These are phyloP conservation scores for Itoplectis maculator DNA, from an alignment of 2,888 invertebrate genomes.

Conservation along the genomic window DNA sequence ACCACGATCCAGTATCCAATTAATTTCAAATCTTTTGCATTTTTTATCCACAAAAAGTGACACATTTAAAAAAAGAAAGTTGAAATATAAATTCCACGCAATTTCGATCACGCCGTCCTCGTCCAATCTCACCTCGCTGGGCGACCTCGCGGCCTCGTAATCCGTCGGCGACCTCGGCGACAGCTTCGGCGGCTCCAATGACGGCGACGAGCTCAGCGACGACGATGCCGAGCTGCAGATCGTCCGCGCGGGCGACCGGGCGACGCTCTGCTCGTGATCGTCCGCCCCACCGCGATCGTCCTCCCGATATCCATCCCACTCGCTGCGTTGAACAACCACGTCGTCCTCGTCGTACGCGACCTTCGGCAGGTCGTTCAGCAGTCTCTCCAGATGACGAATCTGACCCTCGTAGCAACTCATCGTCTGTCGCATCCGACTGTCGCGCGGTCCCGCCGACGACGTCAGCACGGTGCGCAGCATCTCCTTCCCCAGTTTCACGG, in stretches of 20 bases:
- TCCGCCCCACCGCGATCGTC: not conserved
- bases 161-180: slow-evolving; percentile 72
- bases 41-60: no score
- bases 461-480: slow-evolving; percentile 65
- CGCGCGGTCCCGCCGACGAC: slow-evolving; percentile 31
- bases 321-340: slow-evolving; percentile 14
- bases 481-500: slow-evolving; percentile 71
- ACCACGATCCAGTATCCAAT: no score
- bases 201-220: slow-evolving; percentile 61
- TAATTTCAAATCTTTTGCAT: no score
- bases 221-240: slow-evolving; percentile 35
- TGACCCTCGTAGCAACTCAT: slow-evolving; percentile 76
- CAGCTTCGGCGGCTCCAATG: slow-evolving; percentile 76
- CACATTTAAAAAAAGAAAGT: no score
- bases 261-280: not conserved
- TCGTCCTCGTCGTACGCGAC: slow-evolving; percentile 56
- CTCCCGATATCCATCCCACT: slow-evolving; percentile 5
- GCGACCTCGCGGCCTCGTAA: slow-evolving; percentile 64
- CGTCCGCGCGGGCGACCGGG: slow-evolving; percentile 19
- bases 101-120: no score
- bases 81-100: no score
- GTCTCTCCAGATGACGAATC: slow-evolving; percentile 77
- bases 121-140: slow-evolving; percentile 64
- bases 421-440: slow-evolving; percentile 71
- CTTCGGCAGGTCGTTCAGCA: slow-evolving; percentile 74